phyloP scores from a whole-genome alignment of 1,140 invertebrate species.

The Pseudomyrmex cubaensis region DNA sequence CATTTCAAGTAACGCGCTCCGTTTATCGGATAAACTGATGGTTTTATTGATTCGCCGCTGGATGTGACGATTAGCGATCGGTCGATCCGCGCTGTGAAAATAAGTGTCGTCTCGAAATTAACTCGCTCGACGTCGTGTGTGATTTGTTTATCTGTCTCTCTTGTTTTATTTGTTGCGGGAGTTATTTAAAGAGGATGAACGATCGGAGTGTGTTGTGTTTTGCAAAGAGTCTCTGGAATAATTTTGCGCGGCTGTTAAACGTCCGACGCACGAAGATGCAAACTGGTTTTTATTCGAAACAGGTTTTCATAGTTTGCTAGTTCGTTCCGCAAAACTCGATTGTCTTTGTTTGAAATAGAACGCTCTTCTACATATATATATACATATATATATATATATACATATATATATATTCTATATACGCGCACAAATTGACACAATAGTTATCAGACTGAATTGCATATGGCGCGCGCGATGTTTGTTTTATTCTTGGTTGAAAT shows the following conservation, averaged over 20 bases:
- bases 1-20: not conserved
- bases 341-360: slow-evolving; percentile 28
- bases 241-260: not conserved
- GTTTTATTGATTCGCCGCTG: too few species aligned
- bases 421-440: slow-evolving; percentile 15
- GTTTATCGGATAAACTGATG: not conserved
- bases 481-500: slow-evolving; percentile 18
- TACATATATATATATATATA: not conserved
- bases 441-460: slow-evolving; percentile 14
- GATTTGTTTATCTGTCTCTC: too few species aligned
- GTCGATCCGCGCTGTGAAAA: too few species aligned
- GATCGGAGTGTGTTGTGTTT: too few species aligned
- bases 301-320: slow-evolving; percentile 3
- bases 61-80: too few species aligned
- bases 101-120: too few species aligned
- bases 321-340: slow-evolving; percentile 19
- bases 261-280: not conserved
- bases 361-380: not conserved
- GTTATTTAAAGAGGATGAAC: too few species aligned
- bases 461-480: slow-evolving; percentile 12
- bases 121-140: too few species aligned
- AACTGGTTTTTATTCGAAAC: slow-evolving; percentile 10
- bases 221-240: too few species aligned
- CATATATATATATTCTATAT: not conserved
- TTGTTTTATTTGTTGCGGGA: too few species aligned